Conservation (phyloP, 2,888 invertebrate genomes). For the Linyphia triangularis region DNA sequence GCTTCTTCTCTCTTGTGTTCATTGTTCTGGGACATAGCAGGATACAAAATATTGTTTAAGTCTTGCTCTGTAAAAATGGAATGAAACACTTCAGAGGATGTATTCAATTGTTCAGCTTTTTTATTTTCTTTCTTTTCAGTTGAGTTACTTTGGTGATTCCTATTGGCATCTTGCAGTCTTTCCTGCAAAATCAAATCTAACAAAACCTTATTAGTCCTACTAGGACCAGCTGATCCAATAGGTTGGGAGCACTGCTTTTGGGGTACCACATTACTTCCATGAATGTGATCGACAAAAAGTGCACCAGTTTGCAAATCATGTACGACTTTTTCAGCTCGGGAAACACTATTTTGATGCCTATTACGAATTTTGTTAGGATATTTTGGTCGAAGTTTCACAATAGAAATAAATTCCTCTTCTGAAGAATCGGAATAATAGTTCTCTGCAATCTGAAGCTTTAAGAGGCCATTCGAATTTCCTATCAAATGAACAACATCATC, state of each 20-base stretch:
- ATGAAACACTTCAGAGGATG: conserved; percentile 71
- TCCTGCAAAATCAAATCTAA: conserved; percentile 76
- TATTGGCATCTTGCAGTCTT: conserved; percentile 69
- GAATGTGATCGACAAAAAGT: conserved; percentile 79
- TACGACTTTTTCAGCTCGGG: conserved; percentile 82
- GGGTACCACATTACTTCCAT: conserved; percentile 53
- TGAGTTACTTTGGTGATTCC: not conserved
- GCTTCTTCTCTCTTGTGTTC: conserved; percentile 59
- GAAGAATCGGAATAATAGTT: conserved; percentile 92
- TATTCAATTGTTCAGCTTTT: conserved; percentile 69
- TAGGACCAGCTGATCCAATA: conserved; percentile 42
- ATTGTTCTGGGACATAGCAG: conserved; percentile 76
- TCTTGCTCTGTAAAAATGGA: conserved; percentile 78
- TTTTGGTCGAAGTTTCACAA: conserved; percentile 79
- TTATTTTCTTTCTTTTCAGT: conserved; percentile 60
- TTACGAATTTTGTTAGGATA: conserved; percentile 79
- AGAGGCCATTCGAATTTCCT: conserved; percentile 90
- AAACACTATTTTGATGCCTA: conserved; percentile 78
- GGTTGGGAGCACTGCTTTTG: conserved; percentile 47
- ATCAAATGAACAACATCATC: conserved; percentile 95
- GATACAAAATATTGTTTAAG: conserved; percentile 78
- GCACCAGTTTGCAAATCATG: conserved; percentile 82
- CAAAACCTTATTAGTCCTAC: conserved; percentile 73
- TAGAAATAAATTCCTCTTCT: conserved; percentile 83
- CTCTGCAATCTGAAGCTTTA: conserved; percentile 91